phyloP scores from a whole-genome alignment of 2,888 invertebrate species.

The Trichogramma dendrolimi region DNA sequence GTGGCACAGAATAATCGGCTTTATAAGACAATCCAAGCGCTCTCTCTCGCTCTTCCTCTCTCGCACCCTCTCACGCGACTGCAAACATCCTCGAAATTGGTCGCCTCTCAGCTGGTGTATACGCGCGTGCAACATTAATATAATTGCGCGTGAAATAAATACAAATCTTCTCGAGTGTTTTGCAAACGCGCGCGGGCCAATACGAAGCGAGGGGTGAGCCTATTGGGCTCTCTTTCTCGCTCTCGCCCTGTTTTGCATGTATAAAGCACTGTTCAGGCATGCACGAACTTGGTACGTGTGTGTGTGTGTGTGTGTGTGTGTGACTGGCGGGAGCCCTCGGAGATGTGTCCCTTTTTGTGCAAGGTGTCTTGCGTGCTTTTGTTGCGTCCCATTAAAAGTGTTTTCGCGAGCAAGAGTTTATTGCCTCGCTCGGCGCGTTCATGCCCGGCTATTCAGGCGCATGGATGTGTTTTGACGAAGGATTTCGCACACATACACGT shows the following conservation, averaged over 20 bases:
- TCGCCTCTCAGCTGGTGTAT: background rate
- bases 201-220: constrained; percentile 2
- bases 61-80: too few species aligned
- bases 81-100: background rate
- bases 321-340: too few species aligned
- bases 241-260: background rate
- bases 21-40: too few species aligned
- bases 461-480: too few species aligned
- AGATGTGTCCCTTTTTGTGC: background rate
- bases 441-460: too few species aligned
- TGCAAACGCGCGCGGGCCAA: background rate
- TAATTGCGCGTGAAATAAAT: constrained; percentile 21
- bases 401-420: constrained; percentile 13
- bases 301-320: too few species aligned
- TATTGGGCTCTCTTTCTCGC: constrained; percentile 8
- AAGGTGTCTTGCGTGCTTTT: background rate
- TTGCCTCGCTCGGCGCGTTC: constrained; percentile 5
- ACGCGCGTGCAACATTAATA: background rate
- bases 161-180: background rate
- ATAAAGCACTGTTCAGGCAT: too few species aligned
- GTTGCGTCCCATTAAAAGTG: constrained; percentile 10
- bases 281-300: too few species aligned
- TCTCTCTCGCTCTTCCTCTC: too few species aligned
- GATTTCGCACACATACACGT: too few species aligned
- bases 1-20: too few species aligned